Conservation (phyloP, 2,797 vertebrate genomes). For the Siniperca scherzeri region DNA sequence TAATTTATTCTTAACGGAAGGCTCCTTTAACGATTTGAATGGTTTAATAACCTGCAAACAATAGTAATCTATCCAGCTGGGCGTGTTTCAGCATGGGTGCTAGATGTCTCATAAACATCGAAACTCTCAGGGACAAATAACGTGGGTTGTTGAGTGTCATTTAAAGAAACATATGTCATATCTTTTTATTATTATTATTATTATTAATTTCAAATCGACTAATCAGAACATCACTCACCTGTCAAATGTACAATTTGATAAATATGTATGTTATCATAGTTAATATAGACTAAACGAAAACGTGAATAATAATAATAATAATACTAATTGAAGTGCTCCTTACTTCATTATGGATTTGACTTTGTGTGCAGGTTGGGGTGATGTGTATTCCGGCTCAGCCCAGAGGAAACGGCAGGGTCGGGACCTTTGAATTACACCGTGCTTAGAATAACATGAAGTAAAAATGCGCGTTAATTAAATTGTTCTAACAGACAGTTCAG, state of each 20-base stretch:
- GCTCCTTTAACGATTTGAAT: conserved; percentile 51
- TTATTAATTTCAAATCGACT: not conserved
- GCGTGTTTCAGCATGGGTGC: conserved; percentile 30
- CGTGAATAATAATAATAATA: not conserved
- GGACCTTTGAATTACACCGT: not conserved
- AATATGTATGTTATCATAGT: no score
- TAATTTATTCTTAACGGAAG: conserved; percentile 10
- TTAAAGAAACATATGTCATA: not conserved
- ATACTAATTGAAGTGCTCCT: not conserved
- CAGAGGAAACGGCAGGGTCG: not conserved
- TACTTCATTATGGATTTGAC: not conserved
- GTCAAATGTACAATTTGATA: no score
- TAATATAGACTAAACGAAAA: not conserved
- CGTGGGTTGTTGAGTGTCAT: not conserved
- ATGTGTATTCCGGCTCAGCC: conserved; percentile 30
- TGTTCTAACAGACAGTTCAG: conserved; percentile 43
- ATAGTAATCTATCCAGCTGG: conserved; percentile 26
- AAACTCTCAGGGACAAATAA: conserved; percentile 57
- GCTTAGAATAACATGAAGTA: conserved; percentile 49
- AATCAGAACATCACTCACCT: not conserved
- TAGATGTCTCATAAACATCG: conserved; percentile 24
- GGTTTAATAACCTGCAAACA: conserved; percentile 66
- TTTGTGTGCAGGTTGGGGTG: not conserved
- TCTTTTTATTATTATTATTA: not conserved
- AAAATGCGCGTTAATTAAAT: conserved; percentile 50